Evolutionary conservation across 92 coral and sea anemone species (phyloP).

Genomic region (Plumapathes pennacea): DNA sequence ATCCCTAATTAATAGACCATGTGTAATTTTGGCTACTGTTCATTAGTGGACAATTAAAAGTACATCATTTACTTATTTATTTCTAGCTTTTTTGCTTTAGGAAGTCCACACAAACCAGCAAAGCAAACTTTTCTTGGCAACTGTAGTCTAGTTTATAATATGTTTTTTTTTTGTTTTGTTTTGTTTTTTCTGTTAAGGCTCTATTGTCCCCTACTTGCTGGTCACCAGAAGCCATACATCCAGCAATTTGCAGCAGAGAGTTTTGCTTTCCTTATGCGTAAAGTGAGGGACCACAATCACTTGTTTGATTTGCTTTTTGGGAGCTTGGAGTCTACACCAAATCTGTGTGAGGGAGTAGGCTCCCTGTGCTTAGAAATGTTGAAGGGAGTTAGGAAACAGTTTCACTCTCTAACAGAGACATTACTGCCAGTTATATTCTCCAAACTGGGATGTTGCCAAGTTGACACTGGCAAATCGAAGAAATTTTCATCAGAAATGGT

Average conservation of each 20-base stretch:
- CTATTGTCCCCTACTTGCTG: slow-evolving; percentile 76
- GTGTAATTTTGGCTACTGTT: too few species aligned
- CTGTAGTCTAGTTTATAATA: too few species aligned
- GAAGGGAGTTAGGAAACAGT: slow-evolving; percentile 81
- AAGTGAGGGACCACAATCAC: slow-evolving; percentile 61
- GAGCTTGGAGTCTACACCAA: slow-evolving; percentile 41
- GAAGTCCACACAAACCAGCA: too few species aligned
- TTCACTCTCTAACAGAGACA: slow-evolving; percentile 80
- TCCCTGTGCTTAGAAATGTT: slow-evolving; percentile 80
- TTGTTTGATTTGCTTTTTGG: slow-evolving; percentile 57
- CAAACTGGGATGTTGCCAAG: slow-evolving; percentile 61
- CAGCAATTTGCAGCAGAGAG: slow-evolving; percentile 97
- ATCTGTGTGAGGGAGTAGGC: slow-evolving; percentile 81
- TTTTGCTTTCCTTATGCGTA: slow-evolving; percentile 87
- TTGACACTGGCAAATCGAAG: too few species aligned
- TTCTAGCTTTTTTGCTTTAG: too few species aligned
- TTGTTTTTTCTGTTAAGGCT: slow-evolving; percentile 31
- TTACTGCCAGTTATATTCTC: slow-evolving; percentile 63
- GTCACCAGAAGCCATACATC: slow-evolving; percentile 72
- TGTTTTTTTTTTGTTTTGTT: neutral
- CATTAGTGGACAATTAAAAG: too few species aligned
- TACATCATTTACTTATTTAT: too few species aligned
- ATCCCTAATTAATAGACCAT: too few species aligned
- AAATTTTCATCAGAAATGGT: slow-evolving; percentile 67
- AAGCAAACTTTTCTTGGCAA: too few species aligned